Evolutionary conservation across 53 echinoderm and acorn worm species (phyloP), one percentile per base, ranked within the genome.

Genomic region (Paracentrotus lividus): DNA sequence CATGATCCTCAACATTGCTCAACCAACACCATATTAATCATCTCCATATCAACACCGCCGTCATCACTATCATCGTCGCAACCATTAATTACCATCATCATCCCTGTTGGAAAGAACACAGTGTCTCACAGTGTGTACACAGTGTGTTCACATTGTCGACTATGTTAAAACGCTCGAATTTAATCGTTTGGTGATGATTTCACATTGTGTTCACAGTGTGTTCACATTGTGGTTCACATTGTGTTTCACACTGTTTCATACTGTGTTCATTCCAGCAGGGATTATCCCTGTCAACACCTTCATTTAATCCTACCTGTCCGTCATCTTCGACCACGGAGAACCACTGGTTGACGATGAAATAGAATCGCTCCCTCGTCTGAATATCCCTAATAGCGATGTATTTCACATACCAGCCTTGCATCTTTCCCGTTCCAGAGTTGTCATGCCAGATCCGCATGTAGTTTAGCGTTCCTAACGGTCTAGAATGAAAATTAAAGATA

Each of bases 401-500:
- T 61, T 95, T 95, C 54, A 97, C 68, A 51, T 95, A 99, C 99
- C 99, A 99, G 24, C 95, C 94, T 93, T 99, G 99, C 94, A 81
- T 95, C 43, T 97, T 94, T 0, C 97, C 97, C 21, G 92, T 84
- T 57, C 99, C 99, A 12, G 96, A 94, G 81, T 99, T 99, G 77
- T 99, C 99, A 55, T 99, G 99, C 99, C 99, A 99, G 12, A 99
- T 88, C 2, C 99, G 91, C 96, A 99, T 97, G 93, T 99, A 99
- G 93, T 99, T 99, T 86, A 99, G 75, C 0, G 97, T 88, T 12
- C 99, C 99, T 47, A 99, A 57, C 24, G 99, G 99, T 54, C 97
- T 99, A 91, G 3, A 64, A 81, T 26, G 15, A 38, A 72, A 36
- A 64, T 1, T 8, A 64, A 10, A n/a, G n/a, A n/a, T n/a, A n/a